Conservation (phyloP, 2,888 invertebrate genomes). For the Hypercompe scribonia region DNA sequence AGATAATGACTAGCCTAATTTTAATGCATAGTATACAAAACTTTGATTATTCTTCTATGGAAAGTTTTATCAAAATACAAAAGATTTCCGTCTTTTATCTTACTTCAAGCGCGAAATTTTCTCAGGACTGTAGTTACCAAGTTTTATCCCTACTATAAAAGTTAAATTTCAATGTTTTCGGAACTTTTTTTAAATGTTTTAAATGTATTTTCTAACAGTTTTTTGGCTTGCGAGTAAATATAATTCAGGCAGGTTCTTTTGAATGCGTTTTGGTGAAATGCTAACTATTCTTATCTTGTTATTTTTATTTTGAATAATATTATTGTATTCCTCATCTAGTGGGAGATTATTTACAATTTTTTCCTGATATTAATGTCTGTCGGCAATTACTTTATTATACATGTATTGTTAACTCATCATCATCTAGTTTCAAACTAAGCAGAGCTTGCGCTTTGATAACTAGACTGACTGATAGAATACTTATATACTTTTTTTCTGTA, state of each 20-base stretch:
- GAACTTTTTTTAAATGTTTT: neutral
- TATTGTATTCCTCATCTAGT: neutral
- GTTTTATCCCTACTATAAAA: neutral
- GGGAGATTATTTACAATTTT: neutral
- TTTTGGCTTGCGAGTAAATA: neutral
- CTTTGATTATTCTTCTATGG: neutral
- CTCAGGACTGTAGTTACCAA: neutral
- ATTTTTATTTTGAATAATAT: neutral
- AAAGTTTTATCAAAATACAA: neutral
- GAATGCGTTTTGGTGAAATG: neutral
- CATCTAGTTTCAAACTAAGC: too few species aligned
- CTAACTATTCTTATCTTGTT: neutral
- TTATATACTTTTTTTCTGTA: too few species aligned
- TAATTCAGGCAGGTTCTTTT: neutral
- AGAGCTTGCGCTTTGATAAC: too few species aligned
- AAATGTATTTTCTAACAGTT: neutral
- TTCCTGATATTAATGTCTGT: neutral
- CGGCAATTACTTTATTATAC: neutral
- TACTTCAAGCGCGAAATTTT: neutral
- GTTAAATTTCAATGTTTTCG: neutral
- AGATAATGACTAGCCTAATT: neutral
- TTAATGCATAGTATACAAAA: neutral
- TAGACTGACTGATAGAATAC: too few species aligned
- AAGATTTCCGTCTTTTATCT: neutral
- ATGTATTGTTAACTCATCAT: too few species aligned